Base-by-base conservation (phyloP, 2,888 invertebrate genomes). In the Dasysyrphus albostriatus region DNA sequence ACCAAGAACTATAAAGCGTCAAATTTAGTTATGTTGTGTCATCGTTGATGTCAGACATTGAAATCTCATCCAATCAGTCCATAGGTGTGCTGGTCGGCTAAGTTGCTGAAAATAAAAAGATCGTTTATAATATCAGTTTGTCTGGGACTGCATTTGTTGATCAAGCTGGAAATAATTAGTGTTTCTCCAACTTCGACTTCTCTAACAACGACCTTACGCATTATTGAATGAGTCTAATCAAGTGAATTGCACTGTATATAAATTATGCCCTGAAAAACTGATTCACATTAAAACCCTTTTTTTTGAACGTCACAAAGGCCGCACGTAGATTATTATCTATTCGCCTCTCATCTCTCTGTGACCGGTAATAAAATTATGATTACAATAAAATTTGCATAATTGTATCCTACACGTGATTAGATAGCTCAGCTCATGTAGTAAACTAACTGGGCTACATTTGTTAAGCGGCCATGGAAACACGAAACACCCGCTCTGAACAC, bases 321-420 rank as follows among this genome's bases (percentile, higher is more conserved):
- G 10, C 47, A 37, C 34, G 51, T 32, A 44, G 6, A 32, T 32
- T 6, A 7, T 7, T 44, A 32, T 16, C 16, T 49, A 19, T 34
- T 12, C 12, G 12, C 54, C 29, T 12, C 19, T 34, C 14, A 49
- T 67, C 67, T 37, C 56, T 51, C 44, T 37, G n/a, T n/a, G 39
- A 16, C 61, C 34, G 44, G 42, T 61, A 83, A 32, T 58, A 56
- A 61, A 76, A 76, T 81, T 85, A 77, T 85, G 81, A 85, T 84
- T 54, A 73, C 72, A 49, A 72, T 58, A 73, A 77, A 77, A 69
- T 69, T 69, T 69, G 69, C 69, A 69, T 69, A 69, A 69, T 85
- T 77, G 76, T 72, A 81, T 77, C 32, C 14, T 67, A 77, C 54
- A 69, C 76, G 84, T 81, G 72, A 85, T 84, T 80, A 83, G 78